Percentiles rank a stretch among this genome's conserved stretches.
Conservation (phyloP, 2,888 invertebrate genomes). For the Athalia rosae region DNA sequence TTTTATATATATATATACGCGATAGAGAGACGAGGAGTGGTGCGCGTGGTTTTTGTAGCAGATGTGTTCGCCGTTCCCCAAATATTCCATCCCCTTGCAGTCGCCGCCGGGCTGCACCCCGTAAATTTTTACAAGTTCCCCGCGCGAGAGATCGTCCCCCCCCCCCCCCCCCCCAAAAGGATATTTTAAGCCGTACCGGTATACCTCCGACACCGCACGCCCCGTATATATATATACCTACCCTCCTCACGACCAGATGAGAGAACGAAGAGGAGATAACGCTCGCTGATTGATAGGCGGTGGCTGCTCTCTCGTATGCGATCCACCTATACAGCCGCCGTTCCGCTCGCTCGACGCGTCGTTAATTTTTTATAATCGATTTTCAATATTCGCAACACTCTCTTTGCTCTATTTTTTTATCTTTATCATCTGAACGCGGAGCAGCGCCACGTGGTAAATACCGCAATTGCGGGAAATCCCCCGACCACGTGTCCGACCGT, state of each 20-base stretch:
- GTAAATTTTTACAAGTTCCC: no score
- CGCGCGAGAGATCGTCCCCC: neutral
- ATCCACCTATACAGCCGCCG: neutral
- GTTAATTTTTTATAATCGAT: no score
- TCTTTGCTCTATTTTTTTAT: no score
- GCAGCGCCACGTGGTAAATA: conserved; percentile 22
- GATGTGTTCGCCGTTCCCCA: conserved; percentile 11
- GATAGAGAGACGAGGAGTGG: conserved; percentile 2
- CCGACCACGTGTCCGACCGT: conserved; percentile 35
- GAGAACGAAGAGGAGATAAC: conserved; percentile 36
- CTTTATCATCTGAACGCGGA: no score
- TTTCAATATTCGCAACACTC: no score
- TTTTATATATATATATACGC: neutral
- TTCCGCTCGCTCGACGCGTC: no score
- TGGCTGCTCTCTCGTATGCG: conserved; percentile 7
- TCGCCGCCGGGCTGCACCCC: no score
- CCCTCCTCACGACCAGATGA: no score
- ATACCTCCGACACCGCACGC: neutral
- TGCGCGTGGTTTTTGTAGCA: neutral
- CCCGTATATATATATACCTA: no score
- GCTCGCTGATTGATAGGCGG: conserved; percentile 42
- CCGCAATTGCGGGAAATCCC: conserved; percentile 26
- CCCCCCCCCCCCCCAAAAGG: conserved; percentile 17
- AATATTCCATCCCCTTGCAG: no score
- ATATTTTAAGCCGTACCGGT: conserved; percentile 34